Evolutionary conservation across 1,140 invertebrate genomes (phyloP), one percentile per base, ranked within the genome.

Genomic region (Penaeus indicus): DNA sequence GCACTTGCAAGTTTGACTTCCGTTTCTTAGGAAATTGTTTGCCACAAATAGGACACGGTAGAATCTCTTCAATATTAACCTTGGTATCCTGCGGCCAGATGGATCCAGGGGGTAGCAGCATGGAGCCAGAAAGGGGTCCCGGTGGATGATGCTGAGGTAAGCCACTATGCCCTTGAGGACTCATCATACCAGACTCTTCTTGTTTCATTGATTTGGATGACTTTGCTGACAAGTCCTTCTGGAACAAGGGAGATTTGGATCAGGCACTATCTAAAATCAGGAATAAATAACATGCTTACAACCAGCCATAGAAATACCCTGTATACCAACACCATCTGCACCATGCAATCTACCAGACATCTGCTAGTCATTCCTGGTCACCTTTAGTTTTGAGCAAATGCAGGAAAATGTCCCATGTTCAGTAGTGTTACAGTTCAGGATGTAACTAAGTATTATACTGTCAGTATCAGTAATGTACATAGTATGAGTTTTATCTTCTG

Each of bases 1-100:
- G 98, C 90, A 99, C 99, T 93, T 99, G 99, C 18, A 99, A 94
- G 93, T 99, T 99, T 2, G 98, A 99, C 75, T 92, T 92, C 42
- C 92, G 91, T 10, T 91, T 91, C 88, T 91, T 91, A 22, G 90
- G 90, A 61, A 91, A 91, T 47, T 89, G 85, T 81, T 91, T 91
- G 75, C 87, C 87, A 88, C 90, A 91, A 64, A 91, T 91, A n/a
- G 88, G 90, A 63, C 90, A 91, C 4, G 90, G 81, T 72, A 91
- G 81, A 42, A 91, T 91, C 72, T 91, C 90, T 62, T 91, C 90
- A 27, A 89, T 77, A 84, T 88, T 88, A 62, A 89, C 87, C 79
- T 82, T 91, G 72, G 88, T 81, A 81, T 91, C 90, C 69, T 89
- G 90, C 27, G 88, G 85, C 90, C 90, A 91, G 2, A 91, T 82